Conservation (phyloP, 2,797 vertebrate genomes). For the Dermochelys coriacea region DNA sequence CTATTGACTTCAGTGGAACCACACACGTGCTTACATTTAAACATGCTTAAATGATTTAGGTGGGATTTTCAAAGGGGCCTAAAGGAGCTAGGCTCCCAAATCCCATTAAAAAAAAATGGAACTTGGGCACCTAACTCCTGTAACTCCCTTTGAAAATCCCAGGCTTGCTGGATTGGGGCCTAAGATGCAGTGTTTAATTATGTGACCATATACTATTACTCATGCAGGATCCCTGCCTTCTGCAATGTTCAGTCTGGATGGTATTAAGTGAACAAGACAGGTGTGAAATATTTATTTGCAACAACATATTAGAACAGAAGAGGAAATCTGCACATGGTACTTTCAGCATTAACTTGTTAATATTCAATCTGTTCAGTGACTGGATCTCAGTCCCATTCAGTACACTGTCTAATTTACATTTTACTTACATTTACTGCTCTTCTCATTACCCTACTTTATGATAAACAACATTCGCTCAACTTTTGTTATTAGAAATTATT, state of each 20-base stretch:
- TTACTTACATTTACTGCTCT: neutral
- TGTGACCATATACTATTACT: neutral
- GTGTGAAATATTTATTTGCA: neutral
- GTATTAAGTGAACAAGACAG: neutral
- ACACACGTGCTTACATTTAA: neutral
- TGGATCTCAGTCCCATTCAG: rapidly evolving
- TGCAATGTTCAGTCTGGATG: neutral
- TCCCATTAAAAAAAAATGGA: neutral
- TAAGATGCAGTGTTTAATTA: neutral
- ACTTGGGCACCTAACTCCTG: neutral
- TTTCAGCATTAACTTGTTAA: neutral
- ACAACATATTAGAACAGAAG: neutral
- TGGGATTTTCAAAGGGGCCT: neutral
- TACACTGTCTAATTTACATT: rapidly evolving
- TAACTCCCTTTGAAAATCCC: neutral
- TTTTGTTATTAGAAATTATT: neutral
- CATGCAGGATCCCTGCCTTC: neutral
- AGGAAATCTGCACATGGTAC: neutral
- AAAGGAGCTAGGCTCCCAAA: neutral
- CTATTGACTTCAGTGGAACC: neutral
- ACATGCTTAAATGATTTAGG: rapidly evolving
- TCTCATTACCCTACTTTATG: neutral
- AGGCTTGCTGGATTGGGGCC: neutral
- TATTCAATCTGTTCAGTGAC: neutral
- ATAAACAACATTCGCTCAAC: neutral